Conservation (phyloP, 2,113 vertebrate species). For the Ophiodon elongatus region DNA sequence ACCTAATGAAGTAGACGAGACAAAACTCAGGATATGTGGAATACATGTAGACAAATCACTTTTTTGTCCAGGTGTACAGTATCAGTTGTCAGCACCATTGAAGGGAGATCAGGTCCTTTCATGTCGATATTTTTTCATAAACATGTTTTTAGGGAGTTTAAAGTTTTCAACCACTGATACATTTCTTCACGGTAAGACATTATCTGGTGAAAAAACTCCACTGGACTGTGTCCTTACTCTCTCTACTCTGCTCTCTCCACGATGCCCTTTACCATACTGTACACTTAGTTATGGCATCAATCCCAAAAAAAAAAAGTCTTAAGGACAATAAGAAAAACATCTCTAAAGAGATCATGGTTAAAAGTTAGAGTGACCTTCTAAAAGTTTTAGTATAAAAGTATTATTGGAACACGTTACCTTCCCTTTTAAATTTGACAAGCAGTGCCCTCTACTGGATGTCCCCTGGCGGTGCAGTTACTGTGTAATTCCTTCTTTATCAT, state of each 20-base stretch:
- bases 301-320: background rate
- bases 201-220: background rate
- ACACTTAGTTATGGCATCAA: background rate
- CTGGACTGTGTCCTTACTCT: too few species aligned
- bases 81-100: background rate
- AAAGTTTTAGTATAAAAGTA: background rate
- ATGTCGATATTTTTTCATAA: background rate
- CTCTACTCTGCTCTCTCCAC: background rate
- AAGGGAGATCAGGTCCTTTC: background rate
- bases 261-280: background rate
- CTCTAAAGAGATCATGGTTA: background rate
- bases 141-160: background rate
- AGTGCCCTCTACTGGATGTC: slow-evolving; percentile 45
- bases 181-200: background rate
- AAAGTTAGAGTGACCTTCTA: background rate
- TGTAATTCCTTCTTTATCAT: background rate
- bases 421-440: background rate
- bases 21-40: background rate
- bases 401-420: background rate
- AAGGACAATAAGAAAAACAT: background rate
- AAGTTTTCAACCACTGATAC: background rate
- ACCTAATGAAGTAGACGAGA: background rate
- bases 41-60: background rate
- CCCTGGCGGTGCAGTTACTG: background rate
- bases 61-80: background rate